Base-by-base conservation (phyloP, 2,797 vertebrate species). In the Crenuchus spilurus region DNA sequence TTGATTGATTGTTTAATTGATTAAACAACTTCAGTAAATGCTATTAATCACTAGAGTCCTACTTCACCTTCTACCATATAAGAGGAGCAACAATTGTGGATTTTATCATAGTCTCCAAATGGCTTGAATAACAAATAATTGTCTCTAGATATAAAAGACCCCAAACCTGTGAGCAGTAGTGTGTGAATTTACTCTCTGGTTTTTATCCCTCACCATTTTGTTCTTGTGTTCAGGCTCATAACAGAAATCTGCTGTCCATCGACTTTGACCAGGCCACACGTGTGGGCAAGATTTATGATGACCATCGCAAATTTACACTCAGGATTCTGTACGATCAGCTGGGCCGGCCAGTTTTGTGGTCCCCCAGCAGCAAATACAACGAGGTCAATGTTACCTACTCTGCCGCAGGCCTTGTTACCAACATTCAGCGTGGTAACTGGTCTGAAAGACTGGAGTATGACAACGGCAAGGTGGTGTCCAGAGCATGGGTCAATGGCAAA, bases 301-400 rank as follows among this genome's bases (percentile, higher is more conserved):
- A 98, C 83, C 97, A 98, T 84, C 92, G 97, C 70, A 98, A 99
- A 85, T 99, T 99, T 87, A 98, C 96, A 41, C 95, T 98, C 54
- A 93, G 93, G 37, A 98, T 99, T 80, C 92, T 96, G 80, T 99
- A 98, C 5, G 96, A 98, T 84, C 86, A 88, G 35, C 90, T 92
- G 20, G 97, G 97, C 2, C 91, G 95, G 8, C 96, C 97, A 2
- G 33, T 98, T 54, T 87, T 96, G 9, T 99, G 96, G 96, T 96
- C 96, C 0, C 96, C 97, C 33, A 93, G 95, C 41, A 77, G 70
- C 93, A 97, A 96, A 82, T 98, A 98, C 87, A 97, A 95, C 0
- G 95, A 97, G 83, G 96, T 99, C 31, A 98, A 99, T 70, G 95
- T 98, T 84, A 96, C 93, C 60, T 99, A 99, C 46, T 96, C 96